These are phyloP conservation scores for Nothocercus julius DNA, from an alignment of 2,113 vertebrate genomes.

Conservation along the genomic window DNA sequence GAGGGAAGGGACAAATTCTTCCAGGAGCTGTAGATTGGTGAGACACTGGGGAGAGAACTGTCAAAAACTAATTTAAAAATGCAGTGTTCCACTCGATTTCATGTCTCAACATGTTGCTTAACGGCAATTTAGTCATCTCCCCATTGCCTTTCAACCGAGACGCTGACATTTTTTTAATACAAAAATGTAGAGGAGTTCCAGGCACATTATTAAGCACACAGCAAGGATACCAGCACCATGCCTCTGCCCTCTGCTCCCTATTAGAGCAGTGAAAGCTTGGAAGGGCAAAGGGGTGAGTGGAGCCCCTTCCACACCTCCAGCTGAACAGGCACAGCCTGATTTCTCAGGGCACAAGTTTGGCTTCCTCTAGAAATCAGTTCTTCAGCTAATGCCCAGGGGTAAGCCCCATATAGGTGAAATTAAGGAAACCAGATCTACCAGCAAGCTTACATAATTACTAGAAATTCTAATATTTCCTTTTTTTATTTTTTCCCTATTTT, in stretches of 20 bases:
- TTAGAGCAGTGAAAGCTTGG: slow-evolving; percentile 30
- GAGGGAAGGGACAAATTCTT: neutral
- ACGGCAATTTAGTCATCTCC: slow-evolving; percentile 61
- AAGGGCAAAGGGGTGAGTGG: neutral
- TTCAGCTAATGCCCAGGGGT: neutral
- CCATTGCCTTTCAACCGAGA: neutral
- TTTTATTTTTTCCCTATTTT: neutral
- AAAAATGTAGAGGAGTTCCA: slow-evolving; percentile 39
- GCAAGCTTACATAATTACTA: slow-evolving; percentile 19
- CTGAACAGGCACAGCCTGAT: neutral
- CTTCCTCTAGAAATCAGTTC: slow-evolving; percentile 9
- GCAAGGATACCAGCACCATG: slow-evolving; percentile 50
- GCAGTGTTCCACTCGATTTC: slow-evolving; percentile 50
- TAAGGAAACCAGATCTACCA: slow-evolving; percentile 11
- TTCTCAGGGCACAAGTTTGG: neutral
- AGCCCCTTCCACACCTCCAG: neutral
- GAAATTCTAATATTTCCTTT: neutral
- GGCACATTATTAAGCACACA: slow-evolving; percentile 76
- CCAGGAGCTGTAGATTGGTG: slow-evolving; percentile 25
- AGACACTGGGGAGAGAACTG: slow-evolving; percentile 31
- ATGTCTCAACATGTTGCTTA: slow-evolving; percentile 69
- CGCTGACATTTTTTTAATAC: slow-evolving; percentile 53
- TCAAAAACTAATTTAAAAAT: slow-evolving; percentile 69
- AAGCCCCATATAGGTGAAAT: neutral
- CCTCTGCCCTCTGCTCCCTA: slow-evolving; percentile 29